Base-by-base conservation (phyloP, 2,888 invertebrate species). In the Athalia cordata region DNA sequence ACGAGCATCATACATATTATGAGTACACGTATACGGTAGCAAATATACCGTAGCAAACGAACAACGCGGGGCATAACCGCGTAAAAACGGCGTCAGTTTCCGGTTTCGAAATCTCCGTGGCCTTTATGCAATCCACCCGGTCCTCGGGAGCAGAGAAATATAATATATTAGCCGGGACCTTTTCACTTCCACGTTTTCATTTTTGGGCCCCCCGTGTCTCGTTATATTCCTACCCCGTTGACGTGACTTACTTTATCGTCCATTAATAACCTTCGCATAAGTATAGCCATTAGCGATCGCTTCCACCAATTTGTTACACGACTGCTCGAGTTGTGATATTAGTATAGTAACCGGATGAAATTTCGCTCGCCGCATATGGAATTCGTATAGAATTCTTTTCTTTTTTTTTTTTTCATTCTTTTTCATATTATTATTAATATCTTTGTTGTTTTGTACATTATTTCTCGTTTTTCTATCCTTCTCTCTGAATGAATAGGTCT, bases 61-160 rank as follows among this genome's bases (percentile, higher is more conserved):
- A 47, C 57, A n/a, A n/a, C 13, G 59, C 47, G 59, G 47, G 11
- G 70, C 45, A 49, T 15, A 52, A 77, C 43, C 77, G 45, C 61
- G 77, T 77, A 77, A 68, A 77, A 77, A 67, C 57, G 67, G 62
- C 15, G 61, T 61, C 13, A 77, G 77, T 77, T 77, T 72, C 77
- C 77, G 77, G 77, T 77, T 59, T 77, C 68, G 77, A 77, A 77
- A 77, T 13, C 49, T 15, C 29, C 74, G 47, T 45, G 59, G 8
- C 47, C 72, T 72, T 72, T 72, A 72, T 57, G 72, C 72, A 72
- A 72, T 59, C 72, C 72, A 72, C 59, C 72, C 59, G 72, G 72
- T 72, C 72, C 72, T 72, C 59, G 47, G 11, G 45, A 47, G 47
- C 59, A 47, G 59, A 72, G 59, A 47, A 47, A 13, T 8, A 15